phyloP scores from a whole-genome alignment of 2,797 vertebrate genomes.

The Psittacula echo region DNA sequence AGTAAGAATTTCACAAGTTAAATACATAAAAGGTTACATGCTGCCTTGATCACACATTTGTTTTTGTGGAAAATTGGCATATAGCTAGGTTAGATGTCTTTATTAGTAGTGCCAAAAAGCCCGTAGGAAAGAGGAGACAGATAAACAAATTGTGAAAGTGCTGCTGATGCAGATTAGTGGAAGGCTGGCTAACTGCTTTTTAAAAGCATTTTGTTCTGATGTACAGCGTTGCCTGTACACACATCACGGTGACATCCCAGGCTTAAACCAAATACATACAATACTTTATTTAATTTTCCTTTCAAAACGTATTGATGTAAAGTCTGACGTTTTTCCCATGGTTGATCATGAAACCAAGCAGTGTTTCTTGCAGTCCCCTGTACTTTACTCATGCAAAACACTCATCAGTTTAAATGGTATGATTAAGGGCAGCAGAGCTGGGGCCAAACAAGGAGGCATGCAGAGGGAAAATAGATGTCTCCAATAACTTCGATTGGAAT shows the following conservation, averaged over 20 bases:
- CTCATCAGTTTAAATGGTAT: background rate
- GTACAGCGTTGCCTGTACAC: background rate
- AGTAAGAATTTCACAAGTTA: background rate
- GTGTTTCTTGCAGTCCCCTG: background rate
- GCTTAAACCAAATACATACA: background rate
- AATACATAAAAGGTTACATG: background rate
- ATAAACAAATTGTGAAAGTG: constrained; percentile 42
- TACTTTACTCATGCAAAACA: constrained; percentile 45
- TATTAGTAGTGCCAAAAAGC: background rate
- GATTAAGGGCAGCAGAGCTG: constrained; percentile 15
- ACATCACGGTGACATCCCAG: background rate
- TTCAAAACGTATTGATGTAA: constrained; percentile 15
- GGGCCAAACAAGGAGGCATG: constrained; percentile 48
- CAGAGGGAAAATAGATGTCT: constrained; percentile 19
- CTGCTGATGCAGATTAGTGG: constrained; percentile 26
- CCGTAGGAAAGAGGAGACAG: constrained; percentile 3
- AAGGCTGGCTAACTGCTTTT: background rate
- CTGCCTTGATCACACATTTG: background rate
- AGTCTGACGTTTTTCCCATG: constrained; percentile 43
- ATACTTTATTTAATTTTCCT: constrained; percentile 18
- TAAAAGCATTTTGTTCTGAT: constrained; percentile 3
- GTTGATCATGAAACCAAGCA: constrained; percentile 47
- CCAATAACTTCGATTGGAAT: constrained; percentile 6
- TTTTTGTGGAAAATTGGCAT: background rate
- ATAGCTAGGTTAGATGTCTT: constrained; percentile 27